A percentile compares a stretch with the other conserved stretches of the same genome.
phyloP scores from a whole-genome alignment of 53 echinoderm and acorn worm genomes.

The Astropecten irregularis region DNA sequence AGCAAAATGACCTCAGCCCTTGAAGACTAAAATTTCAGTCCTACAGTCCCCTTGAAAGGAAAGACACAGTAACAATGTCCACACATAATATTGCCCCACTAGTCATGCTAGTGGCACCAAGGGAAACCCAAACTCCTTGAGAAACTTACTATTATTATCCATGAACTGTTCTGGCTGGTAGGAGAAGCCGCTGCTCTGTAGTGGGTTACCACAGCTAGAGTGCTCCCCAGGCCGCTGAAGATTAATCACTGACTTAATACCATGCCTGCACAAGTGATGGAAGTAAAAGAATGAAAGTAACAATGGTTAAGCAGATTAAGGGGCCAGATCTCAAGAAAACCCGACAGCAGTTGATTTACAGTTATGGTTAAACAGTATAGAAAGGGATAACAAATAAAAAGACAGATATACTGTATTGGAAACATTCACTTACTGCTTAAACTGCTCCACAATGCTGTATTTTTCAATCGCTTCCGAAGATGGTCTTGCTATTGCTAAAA shows the following conservation, averaged over 20 bases:
- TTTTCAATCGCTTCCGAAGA: slow-evolving; percentile 82
- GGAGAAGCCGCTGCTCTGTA: slow-evolving; percentile 86
- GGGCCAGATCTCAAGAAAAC: too few species aligned
- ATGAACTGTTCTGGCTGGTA: slow-evolving; percentile 93
- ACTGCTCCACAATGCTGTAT: slow-evolving; percentile 81
- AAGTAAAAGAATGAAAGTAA: neutral
- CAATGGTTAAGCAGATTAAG: too few species aligned
- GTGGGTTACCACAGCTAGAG: slow-evolving; percentile 84
- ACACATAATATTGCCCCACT: too few species aligned
- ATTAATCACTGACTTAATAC: slow-evolving; percentile 84
- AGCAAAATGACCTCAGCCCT: too few species aligned
- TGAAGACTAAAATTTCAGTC: too few species aligned
- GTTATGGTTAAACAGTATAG: too few species aligned
- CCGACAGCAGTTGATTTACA: too few species aligned
- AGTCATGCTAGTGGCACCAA: too few species aligned
- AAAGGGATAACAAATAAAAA: neutral
- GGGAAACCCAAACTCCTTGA: neutral
- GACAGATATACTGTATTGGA: too few species aligned
- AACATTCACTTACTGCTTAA: slow-evolving; percentile 95
- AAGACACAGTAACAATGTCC: too few species aligned
- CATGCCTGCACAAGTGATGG: slow-evolving; percentile 54
- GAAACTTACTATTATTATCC: slow-evolving; percentile 83
- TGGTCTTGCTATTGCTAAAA: slow-evolving; percentile 94
- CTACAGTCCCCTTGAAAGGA: too few species aligned
- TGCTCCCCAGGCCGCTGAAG: slow-evolving; percentile 94